Percentiles rank a stretch among this genome's conserved stretches.
Conservation (phyloP, 2,888 invertebrate species). For the Volucella zonaria region DNA sequence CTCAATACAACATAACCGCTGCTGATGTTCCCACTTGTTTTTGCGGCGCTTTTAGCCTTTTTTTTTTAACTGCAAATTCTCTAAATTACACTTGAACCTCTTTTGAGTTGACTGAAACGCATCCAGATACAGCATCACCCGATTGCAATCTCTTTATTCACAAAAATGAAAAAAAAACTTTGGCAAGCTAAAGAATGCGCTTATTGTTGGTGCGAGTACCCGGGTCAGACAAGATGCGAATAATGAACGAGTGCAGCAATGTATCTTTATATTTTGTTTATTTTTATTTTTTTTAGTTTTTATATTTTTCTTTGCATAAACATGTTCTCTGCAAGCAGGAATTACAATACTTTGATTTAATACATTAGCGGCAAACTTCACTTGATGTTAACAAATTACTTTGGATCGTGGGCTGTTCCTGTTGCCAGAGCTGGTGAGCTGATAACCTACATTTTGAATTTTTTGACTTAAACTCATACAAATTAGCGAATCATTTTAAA, state of each 20-base stretch:
- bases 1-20: slow-evolving; percentile 21
- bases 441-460: slow-evolving; percentile 61
- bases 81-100: slow-evolving; percentile 38
- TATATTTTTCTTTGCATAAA: slow-evolving; percentile 21
- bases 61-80: slow-evolving; percentile 38
- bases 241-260: slow-evolving; percentile 68
- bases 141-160: slow-evolving; percentile 56
- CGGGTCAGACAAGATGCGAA: slow-evolving; percentile 16
- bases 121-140: slow-evolving; percentile 8
- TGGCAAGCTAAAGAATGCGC: slow-evolving; percentile 59
- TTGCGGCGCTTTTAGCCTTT: slow-evolving; percentile 28
- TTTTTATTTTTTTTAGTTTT: slow-evolving; percentile 14
- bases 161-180: slow-evolving; percentile 60
- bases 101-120: slow-evolving; percentile 16
- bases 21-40: slow-evolving; percentile 18
- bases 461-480: slow-evolving; percentile 29
- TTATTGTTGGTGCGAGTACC: slow-evolving; percentile 55
- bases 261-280: slow-evolving; percentile 5
- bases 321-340: slow-evolving; percentile 54
- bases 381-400: slow-evolving; percentile 70
- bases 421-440: slow-evolving; percentile 15
- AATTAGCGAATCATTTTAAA: slow-evolving; percentile 36
- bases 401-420: slow-evolving; percentile 66
- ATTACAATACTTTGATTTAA: slow-evolving; percentile 61
- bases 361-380: slow-evolving; percentile 65